Evolutionary conservation across 2,888 invertebrate species (phyloP), one percentile per base, ranked within the genome.

Genomic region (Bimastos eiseni): DNA sequence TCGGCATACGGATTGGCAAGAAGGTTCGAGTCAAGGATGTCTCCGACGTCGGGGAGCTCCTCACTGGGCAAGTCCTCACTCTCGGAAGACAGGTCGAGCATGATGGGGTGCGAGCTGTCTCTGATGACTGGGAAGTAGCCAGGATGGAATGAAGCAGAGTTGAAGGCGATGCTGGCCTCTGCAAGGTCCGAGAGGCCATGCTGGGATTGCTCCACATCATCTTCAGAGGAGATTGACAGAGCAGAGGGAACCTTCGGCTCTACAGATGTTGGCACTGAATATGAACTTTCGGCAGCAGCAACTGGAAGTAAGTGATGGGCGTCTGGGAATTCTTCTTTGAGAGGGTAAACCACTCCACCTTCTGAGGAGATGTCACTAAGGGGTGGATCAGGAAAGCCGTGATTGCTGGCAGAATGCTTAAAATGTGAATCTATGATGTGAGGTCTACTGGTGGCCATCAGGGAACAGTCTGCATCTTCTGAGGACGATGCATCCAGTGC

Each of bases 31-130:
- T 90, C 90, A n/a, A 90, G 90, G 21, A 90, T 37, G 83, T 90
- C 90, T 17, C 38, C 90, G n/a, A 90, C 49, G 86, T 90, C 90
- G 17, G 90, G 90, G 30, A 83, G 38, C 37, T 90, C 90, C 13
- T 90, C 90, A 36, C 90, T 90, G 6, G 55, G 37, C 36, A 44
- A 33, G 4, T 84, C 90, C 21, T 44, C 83, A 33, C 90, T 90
- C n/a, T 83, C 83, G n/a, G 90, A 90, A n/a, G 90, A 90, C 83
- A 90, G 86, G 38, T 90, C 90, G 11, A 90, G 90, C 5, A 90
- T 37, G 36, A 44, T 84, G 6, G 90, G 36, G 19, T 21, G 70
- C 24, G 83, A n/a, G 15, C 38, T 83, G 37, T 84, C 86, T 30
- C n/a, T 34, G n/a, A n/a, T 1, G 15, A 90, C 90, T n/a, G 37